Conservation (phyloP, 2,888 invertebrate genomes). For the Oligia strigilis region DNA sequence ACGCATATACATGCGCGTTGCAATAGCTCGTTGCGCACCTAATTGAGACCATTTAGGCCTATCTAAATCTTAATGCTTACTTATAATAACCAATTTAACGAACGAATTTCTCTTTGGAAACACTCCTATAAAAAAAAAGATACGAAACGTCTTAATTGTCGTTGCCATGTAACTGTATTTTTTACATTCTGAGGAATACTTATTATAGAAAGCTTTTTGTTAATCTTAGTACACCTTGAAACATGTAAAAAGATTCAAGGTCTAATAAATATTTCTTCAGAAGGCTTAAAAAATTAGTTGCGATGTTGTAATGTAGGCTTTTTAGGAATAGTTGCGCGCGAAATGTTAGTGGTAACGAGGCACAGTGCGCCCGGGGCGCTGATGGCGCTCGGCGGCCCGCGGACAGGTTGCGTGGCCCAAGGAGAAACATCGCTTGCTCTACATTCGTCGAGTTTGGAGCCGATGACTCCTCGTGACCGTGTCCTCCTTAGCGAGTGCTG, state of each 20-base stretch:
- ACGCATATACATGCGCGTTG: conserved; percentile 71
- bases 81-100: conserved; percentile 54
- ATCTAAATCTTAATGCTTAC: conserved; percentile 63
- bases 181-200: conserved; percentile 48
- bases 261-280: conserved; percentile 50
- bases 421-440: conserved; percentile 87
- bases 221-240: conserved; percentile 53
- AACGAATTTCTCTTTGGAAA: conserved; percentile 42
- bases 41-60: conserved; percentile 70
- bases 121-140: conserved; percentile 42
- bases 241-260: conserved; percentile 54
- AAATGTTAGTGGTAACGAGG: conserved; percentile 67
- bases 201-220: conserved; percentile 59
- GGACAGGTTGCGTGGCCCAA: conserved; percentile 83
- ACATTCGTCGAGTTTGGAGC: conserved; percentile 86
- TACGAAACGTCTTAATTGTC: conserved; percentile 51
- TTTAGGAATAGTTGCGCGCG: conserved; percentile 62
- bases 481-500: conserved; percentile 87
- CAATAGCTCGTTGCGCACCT: conserved; percentile 74
- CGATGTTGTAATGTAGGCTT: conserved; percentile 58
- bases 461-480: conserved; percentile 89
- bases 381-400: conserved; percentile 67
- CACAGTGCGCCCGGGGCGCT: conserved; percentile 75
- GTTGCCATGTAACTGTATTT: conserved; percentile 41
- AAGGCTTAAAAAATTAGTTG: conserved; percentile 47